Evolutionary conservation across 2,888 invertebrate genomes (phyloP), one percentile per base, ranked within the genome.

Genomic region (Eustalomyia histrio): DNA sequence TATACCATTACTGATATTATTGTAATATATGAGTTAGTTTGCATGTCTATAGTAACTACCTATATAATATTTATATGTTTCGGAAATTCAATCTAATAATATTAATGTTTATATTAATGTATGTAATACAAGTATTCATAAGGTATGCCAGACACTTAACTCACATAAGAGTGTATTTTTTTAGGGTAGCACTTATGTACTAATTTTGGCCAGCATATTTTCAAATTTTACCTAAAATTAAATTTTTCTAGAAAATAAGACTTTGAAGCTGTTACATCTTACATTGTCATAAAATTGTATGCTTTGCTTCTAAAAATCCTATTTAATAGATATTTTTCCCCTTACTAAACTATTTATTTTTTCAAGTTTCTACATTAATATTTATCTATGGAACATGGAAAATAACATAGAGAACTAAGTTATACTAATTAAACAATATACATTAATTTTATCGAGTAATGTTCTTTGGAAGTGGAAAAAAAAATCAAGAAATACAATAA

Each of bases 391-490:
- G 16, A 55, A 58, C 14, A 60, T 12, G 35, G 55, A 17, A 43
- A 57, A 6, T 57, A 12, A 14, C 60, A 60, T 10, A 16, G 16
- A 53, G 10, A 58, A 68, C 29, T 64, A 68, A 60, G 50, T 75
- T 74, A 18, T 39, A 63, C 71, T 71, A 80, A 80, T 80, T 72
- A 75, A 75, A 57, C 65, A 80, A 47, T 61, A 68, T 29, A 63
- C 39, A 84, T 84, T 85, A 81, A 83, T 83, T 83, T 72, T 67
- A 67, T 67, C 39, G 87, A 84, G 63, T 87, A 88, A 47, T 87
- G 84, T 67, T 84, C 4, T 12, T 14, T 39, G 1, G 39, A 12
- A 39, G 12, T 14, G 39, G 14, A 1, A 16, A 55, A 14, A 68
- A n/a, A 47, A 24, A 43, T 24, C 39, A 58, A 17, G 18, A 18